Evolutionary conservation across 37 sponge, comb jelly and placozoan species (phyloP).

Genomic region (Beroe ovata): DNA sequence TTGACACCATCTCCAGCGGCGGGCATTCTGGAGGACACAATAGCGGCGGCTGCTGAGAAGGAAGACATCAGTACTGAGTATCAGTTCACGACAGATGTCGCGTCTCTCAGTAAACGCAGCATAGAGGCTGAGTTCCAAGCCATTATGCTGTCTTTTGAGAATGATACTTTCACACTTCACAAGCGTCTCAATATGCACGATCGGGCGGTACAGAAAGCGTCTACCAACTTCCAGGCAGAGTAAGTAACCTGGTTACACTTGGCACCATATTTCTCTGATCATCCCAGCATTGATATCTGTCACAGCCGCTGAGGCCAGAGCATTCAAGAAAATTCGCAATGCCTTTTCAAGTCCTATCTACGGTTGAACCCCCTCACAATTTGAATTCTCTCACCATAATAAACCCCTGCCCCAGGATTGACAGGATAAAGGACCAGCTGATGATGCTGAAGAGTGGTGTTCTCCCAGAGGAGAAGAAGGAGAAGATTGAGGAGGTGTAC

Average conservation of each 20-base stretch:
- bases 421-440: slow-evolving; percentile 6
- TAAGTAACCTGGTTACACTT: not conserved
- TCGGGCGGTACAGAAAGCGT: slow-evolving; percentile 43
- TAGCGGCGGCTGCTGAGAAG: not conserved
- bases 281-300: too few relatives aligned
- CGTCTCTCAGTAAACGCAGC: slow-evolving; percentile 54
- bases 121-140: slow-evolving; percentile 65
- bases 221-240: slow-evolving; percentile 32
- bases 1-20: too few relatives aligned
- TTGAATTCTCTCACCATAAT: too few relatives aligned
- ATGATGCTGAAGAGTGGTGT: not conserved
- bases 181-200: slow-evolving; percentile 52
- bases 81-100: slow-evolving; percentile 63
- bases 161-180: slow-evolving; percentile 58
- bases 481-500: not conserved
- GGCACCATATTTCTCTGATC: not conserved
- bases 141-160: slow-evolving; percentile 41
- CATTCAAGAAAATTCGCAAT: too few relatives aligned
- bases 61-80: slow-evolving; percentile 37
- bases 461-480: slow-evolving; percentile 48
- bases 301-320: too few relatives aligned
- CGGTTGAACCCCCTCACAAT: too few relatives aligned
- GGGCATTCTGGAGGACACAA: not conserved
- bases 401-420: not conserved
- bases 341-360: too few relatives aligned